Evolutionary conservation across 2,888 invertebrate species (phyloP), one percentile per base, ranked within the genome.

Genomic region (Polymixis flavicincta): DNA sequence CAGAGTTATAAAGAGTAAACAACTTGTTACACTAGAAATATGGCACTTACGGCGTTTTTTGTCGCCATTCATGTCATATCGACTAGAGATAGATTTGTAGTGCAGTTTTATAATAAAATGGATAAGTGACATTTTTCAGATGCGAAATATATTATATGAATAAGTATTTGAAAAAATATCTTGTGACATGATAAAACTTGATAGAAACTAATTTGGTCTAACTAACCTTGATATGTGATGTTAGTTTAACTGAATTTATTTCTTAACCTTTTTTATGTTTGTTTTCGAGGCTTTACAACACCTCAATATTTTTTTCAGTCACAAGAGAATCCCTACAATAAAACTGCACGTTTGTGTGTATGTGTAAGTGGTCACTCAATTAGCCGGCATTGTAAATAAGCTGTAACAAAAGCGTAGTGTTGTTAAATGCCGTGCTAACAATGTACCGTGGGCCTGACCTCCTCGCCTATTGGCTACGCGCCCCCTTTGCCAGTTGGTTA

Each of bases 401-500:
- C 95, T 94, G 89, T 90, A 92, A 87, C 89, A 96, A 95, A 96
- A 96, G 96, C 96, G 95, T 94, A 95, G 95, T 92, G 86, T 92
- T 89, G 94, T 95, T 95, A 94, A n/a, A 92, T 86, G 94, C 91
- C 95, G 95, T 95, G 96, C 96, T 90, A 93, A 94, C 92, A 94
- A 87, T 86, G 89, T 90, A 90, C 92, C 97, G 83, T 79, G 93
- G 92, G 92, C 90, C 94, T 95, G 94, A 95, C 95, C 95, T 94
- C 90, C 89, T 90, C 78, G 87, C 96, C 92, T 98, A 98, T 97
- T 98, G 98, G 97, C 98, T 98, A 97, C 98, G 97, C 97, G 98
- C 98, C 95, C 97, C 97, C 98, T 98, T 98, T 97, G 98, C 98
- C 96, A 98, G 97, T 97, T 98, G 98, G 97, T 98, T 98, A 98